Base-by-base conservation (phyloP, 2,797 vertebrate species). In the Rhyacichthys aspro region DNA sequence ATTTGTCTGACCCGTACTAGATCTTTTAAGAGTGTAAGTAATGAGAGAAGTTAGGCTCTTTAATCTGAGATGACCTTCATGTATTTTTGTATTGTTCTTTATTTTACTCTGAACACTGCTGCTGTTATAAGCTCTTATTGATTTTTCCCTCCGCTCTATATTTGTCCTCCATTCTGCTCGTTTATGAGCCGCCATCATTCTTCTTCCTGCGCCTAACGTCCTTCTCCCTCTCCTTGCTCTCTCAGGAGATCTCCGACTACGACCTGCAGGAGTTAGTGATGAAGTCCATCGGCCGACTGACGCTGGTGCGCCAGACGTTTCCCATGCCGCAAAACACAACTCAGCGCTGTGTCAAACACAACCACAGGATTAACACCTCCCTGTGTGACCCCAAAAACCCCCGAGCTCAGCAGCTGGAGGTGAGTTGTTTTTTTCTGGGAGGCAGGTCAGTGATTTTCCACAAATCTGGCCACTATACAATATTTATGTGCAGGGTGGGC, bases 251-350 rank as follows among this genome's bases (percentile, higher is more conserved):
- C 86, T 94, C 91, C 0, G 96, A 98, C 77, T 88, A 92, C 63
- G 96, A 99, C 54, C 89, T 98, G 57, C 96, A 99, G 83, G 98
- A 99, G 71, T 86, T 99, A 66, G 98, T 98, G 68, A 93, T 96
- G 92, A 97, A 96, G 89, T 98, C 98, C 10, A 97, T 98, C 32
- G 98, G 97, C 49, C 95, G 98, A 65, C 85, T 99, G 85, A 99
- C 98, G 3, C 85, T 99, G 83, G 93, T 99, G 81, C 94, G 97
- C 1, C 98, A 99, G 91, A 95, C 93, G 0, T 99, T 99, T 89
- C 96, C 96, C 48, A 90, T 96, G 63, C 94, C 96, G n/a, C 95
- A 96, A 70, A 98, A 99, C 79, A 83, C 90, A 72, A 97, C 94
- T 71, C 96, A 99, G 81, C 94, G 95, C 63, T 99, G 98, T 86